Conservation (phyloP, 2,113 vertebrate genomes). For the Grus americana region DNA sequence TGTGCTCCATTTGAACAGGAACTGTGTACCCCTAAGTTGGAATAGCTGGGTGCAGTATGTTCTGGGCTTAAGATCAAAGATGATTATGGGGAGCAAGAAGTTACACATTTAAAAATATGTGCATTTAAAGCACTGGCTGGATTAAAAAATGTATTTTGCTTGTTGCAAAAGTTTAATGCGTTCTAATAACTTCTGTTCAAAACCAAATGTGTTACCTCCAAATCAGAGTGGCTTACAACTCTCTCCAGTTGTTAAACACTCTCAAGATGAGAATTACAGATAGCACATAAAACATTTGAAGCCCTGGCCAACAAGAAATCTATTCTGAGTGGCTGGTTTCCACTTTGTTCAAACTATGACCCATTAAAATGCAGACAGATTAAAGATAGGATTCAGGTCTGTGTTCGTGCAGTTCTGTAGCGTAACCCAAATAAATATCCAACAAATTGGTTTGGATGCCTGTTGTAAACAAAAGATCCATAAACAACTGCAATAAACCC, state of each 20-base stretch:
- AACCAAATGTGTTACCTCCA: constrained; percentile 3
- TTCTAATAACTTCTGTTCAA: constrained; percentile 43
- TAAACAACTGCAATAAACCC: constrained; percentile 68
- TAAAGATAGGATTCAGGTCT: constrained; percentile 63
- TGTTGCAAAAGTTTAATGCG: background rate
- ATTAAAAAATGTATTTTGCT: background rate
- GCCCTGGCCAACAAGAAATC: constrained; percentile 48
- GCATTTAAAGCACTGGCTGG: background rate
- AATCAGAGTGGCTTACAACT: background rate
- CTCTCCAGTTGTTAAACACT: background rate
- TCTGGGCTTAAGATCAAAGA: background rate
- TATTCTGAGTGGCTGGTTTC: constrained; percentile 58
- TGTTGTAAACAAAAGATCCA: constrained; percentile 72
- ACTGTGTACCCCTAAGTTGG: background rate
- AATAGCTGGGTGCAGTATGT: background rate
- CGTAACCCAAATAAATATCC: constrained; percentile 71
- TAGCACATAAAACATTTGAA: constrained; percentile 39
- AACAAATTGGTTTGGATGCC: constrained; percentile 64
- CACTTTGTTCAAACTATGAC: constrained; percentile 43
- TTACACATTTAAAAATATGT: background rate
- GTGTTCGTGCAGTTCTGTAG: constrained; percentile 42
- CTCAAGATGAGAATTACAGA: constrained; percentile 27
- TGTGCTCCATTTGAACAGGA: background rate
- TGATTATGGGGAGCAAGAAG: background rate
- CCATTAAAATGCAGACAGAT: constrained; percentile 62